Conservation (phyloP, 2,797 vertebrate genomes). For the Parauchenoglanis punctatus region DNA sequence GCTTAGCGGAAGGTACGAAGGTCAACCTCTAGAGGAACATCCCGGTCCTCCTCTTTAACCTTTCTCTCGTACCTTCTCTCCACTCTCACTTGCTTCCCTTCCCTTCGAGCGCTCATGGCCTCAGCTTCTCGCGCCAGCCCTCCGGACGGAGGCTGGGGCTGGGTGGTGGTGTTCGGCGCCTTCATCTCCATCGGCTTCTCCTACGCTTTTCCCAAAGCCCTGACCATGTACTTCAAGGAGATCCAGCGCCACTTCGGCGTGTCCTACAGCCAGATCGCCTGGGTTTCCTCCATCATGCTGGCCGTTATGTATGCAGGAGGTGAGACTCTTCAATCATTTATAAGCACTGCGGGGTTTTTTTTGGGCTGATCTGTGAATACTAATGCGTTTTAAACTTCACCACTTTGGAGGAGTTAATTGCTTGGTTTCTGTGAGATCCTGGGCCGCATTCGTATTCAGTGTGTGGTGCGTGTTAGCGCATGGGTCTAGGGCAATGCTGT, state of each 20-base stretch:
- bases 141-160: slow-evolving; percentile 81
- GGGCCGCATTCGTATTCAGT: slow-evolving; percentile 19
- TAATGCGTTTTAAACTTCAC: slow-evolving; percentile 11
- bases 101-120: slow-evolving; percentile 67
- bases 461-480: neutral
- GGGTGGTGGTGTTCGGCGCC: slow-evolving; percentile 77
- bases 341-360: slow-evolving; percentile 16
- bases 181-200: slow-evolving; percentile 83
- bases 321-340: slow-evolving; percentile 62
- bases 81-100: neutral
- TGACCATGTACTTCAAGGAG: slow-evolving; percentile 82
- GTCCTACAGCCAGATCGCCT: slow-evolving; percentile 78
- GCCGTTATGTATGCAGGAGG: slow-evolving; percentile 79
- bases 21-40: slow-evolving; percentile 24
- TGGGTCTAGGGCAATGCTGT: neutral
- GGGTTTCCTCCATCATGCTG: slow-evolving; percentile 82
- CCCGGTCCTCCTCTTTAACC: neutral
- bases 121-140: slow-evolving; percentile 55
- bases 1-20: slow-evolving; percentile 27
- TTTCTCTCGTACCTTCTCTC: slow-evolving; percentile 1
- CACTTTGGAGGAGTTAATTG: slow-evolving; percentile 24
- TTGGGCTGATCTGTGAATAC: neutral
- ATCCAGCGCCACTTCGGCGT: slow-evolving; percentile 80
- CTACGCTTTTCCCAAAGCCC: slow-evolving; percentile 79
- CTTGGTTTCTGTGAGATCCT: neutral